A percentile compares a stretch with the other conserved stretches of the same genome.
phyloP scores from a whole-genome alignment of 1,140 invertebrate genomes.

The Drosophila azteca region DNA sequence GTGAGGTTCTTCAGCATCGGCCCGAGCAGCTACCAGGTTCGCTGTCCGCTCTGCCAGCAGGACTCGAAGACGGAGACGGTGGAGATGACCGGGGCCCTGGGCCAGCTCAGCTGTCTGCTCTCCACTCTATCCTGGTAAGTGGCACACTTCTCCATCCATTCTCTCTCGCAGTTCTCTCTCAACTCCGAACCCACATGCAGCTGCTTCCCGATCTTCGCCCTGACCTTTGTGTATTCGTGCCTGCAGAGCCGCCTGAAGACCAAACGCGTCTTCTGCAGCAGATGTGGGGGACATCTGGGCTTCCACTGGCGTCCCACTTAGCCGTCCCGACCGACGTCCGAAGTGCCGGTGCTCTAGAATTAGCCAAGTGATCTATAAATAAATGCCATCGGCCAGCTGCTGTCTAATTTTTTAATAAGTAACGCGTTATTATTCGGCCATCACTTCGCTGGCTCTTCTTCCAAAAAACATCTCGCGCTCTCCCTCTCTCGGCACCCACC shows the following conservation, averaged over 20 bases:
- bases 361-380: constrained; percentile 45
- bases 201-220: constrained; percentile 77
- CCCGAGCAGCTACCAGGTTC: constrained; percentile 62
- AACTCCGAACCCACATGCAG: constrained; percentile 30
- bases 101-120: constrained; percentile 70
- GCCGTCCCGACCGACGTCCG: constrained; percentile 1
- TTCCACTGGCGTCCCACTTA: constrained; percentile 74
- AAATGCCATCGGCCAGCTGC: constrained; percentile 44
- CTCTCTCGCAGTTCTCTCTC: constrained; percentile 1
- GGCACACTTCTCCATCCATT: neutral
- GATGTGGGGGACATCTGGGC: constrained; percentile 79
- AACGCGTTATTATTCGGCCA: constrained; percentile 47
- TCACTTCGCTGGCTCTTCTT: constrained; percentile 31
- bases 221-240: constrained; percentile 68
- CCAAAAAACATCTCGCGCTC: constrained; percentile 16
- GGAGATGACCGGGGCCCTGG: constrained; percentile 64
- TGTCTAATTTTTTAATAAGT: constrained; percentile 48
- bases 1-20: constrained; percentile 72
- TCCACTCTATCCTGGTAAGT: constrained; percentile 71
- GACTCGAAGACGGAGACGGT: constrained; percentile 62
- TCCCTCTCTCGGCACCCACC: constrained; percentile 7
- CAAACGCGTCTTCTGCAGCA: constrained; percentile 77
- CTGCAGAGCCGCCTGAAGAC: constrained; percentile 75
- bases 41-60: constrained; percentile 69
- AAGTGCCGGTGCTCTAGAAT: constrained; percentile 10